Percentiles rank a stretch among this genome's conserved stretches.
Conservation (phyloP, 2,113 vertebrate species). For the Poecile atricapillus region DNA sequence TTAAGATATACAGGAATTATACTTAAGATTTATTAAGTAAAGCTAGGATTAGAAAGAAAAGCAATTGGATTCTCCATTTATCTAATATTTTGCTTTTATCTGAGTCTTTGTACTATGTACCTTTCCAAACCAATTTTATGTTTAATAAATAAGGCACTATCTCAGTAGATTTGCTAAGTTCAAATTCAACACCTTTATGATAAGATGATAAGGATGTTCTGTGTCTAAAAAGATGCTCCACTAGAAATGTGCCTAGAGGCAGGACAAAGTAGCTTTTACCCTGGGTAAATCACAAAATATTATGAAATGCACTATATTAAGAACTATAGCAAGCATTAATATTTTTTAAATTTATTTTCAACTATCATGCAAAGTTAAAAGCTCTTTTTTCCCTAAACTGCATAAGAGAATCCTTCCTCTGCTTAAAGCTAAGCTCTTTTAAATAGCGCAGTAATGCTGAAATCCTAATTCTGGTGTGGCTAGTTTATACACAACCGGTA, state of each 20-base stretch:
- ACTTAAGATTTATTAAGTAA: too few relatives aligned
- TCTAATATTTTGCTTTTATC: neutral
- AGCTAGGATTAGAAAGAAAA: neutral
- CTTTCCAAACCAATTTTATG: neutral
- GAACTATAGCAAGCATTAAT: neutral
- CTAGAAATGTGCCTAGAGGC: neutral
- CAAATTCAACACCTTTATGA: neutral
- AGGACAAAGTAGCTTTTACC: conserved; percentile 1
- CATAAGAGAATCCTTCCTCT: neutral
- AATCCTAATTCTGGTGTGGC: neutral
- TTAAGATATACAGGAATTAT: neutral
- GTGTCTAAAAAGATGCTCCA: neutral
- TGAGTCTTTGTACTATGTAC: neutral
- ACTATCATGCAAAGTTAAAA: neutral
- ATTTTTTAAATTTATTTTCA: neutral
- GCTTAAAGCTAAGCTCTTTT: neutral
- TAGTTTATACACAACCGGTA: neutral
- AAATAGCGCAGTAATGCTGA: neutral
- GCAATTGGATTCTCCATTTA: neutral
- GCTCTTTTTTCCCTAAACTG: neutral
- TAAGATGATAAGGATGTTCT: neutral
- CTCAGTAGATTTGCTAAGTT: neutral
- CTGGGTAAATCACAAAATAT: neutral
- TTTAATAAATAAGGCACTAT: neutral
- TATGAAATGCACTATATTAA: neutral